Evolutionary conservation across 2,113 vertebrate genomes (phyloP), one percentile per base, ranked within the genome.

Genomic region (Antigone vipio): DNA sequence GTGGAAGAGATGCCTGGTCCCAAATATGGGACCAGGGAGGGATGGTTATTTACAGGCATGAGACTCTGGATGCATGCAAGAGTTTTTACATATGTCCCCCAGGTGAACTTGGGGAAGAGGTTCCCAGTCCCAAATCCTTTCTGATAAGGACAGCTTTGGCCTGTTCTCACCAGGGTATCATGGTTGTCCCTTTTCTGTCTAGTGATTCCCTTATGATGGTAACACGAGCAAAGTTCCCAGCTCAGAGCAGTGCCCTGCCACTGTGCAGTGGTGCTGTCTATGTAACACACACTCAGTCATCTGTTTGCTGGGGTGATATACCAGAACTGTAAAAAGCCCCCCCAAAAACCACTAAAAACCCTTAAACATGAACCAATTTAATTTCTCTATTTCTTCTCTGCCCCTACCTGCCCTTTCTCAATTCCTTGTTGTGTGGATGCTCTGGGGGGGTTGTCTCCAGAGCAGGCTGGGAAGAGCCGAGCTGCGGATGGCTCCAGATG

Each of bases 401-500:
- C 40, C 18, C 17, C 19, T 89, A 75, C 76, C 76, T 91, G 58
- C 56, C 53, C 76, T 85, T 84, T 60, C 66, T 85, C 45, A 64
- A 6, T 80, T 82, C 53, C 62, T 92, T 67, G 79, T 27, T 68
- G 42, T 74, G 81, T 73, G 82, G 66, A 34, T 90, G 77, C 60
- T 84, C n/a, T 32, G n/a, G 38, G 73, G 85, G 49, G 75, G 35
- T 20, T 1, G 5, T 81, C 85, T 76, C 49, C 3, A 1, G 42
- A 84, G 50, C 12, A 3, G 84, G 66, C 85, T 92, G 89, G 78
- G 89, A 96, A 91, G 59, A 85, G 63, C 58, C 0, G 29, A 72
- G 96, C 91, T 91, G 73, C 3, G 85, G 95, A 97, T 94, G 91
- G 95, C 94, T 97, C 94, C 97, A 97, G 97, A 97, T 96, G 97